Conservation (phyloP, 2,797 vertebrate genomes). For the Lepus townsendii region DNA sequence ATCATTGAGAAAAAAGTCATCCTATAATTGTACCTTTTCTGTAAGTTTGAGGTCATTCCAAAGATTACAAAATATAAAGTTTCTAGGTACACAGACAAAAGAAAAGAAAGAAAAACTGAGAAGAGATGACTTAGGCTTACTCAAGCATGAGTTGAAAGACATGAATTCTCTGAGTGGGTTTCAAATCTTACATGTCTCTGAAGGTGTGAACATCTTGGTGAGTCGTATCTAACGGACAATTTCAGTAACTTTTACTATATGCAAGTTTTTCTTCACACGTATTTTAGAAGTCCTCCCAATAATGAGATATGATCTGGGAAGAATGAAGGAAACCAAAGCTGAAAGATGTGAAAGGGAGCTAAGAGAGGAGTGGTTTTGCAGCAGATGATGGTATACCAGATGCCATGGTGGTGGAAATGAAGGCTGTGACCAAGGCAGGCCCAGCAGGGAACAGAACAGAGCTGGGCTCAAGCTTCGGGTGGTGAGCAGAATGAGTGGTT, state of each 20-base stretch:
- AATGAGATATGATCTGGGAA: neutral
- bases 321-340: neutral
- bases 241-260: neutral
- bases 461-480: neutral
- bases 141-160: neutral
- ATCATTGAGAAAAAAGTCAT: neutral
- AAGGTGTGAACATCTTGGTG: neutral
- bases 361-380: slow-evolving; percentile 7
- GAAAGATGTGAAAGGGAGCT: neutral
- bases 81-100: neutral
- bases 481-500: neutral
- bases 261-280: neutral
- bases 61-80: slow-evolving; percentile 21
- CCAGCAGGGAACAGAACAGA: neutral
- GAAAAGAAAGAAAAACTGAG: neutral
- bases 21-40: neutral
- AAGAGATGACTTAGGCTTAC: neutral
- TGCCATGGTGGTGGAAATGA: neutral
- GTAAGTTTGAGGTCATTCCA: neutral
- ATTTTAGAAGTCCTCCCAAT: neutral
- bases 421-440: neutral
- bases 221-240: slow-evolving; percentile 4
- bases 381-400: neutral
- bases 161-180: neutral
- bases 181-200: neutral